These are phyloP conservation scores for Plectropomus leopardus DNA, from an alignment of 2,113 vertebrate genomes.

Conservation along the genomic window DNA sequence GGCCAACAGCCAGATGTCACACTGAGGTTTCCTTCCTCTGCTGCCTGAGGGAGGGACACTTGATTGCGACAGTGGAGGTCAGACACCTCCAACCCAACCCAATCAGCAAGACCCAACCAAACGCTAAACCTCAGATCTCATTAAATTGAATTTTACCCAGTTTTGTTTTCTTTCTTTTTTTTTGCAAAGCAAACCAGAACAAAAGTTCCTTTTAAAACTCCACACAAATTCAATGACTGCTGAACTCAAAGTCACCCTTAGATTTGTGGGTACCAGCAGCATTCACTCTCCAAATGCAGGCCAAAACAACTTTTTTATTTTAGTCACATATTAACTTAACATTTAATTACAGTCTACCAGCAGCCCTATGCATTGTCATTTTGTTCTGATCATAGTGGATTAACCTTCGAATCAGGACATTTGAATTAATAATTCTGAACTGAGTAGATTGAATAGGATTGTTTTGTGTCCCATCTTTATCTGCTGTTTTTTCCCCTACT, in stretches of 20 bases:
- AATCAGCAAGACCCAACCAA: slow-evolving; percentile 63
- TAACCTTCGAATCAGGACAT: background rate
- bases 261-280: background rate
- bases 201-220: background rate
- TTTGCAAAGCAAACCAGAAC: background rate
- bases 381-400: background rate
- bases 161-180: background rate
- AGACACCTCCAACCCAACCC: slow-evolving; percentile 65
- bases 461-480: background rate
- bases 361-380: background rate
- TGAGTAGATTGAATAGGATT: background rate
- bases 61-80: slow-evolving; percentile 82
- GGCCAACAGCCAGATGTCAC: slow-evolving; percentile 85
- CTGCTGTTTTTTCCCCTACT: background rate
- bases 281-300: background rate
- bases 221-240: background rate
- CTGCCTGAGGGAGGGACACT: slow-evolving; percentile 79
- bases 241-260: slow-evolving; percentile 1
- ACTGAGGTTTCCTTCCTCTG: slow-evolving; percentile 91
- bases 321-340: background rate
- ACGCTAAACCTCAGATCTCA: slow-evolving; percentile 30
- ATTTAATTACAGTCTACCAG: background rate
- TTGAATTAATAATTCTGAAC: background rate
- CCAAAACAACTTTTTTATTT: background rate
- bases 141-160: slow-evolving; percentile 12